Evolutionary conservation across 2,113 vertebrate genomes (phyloP).

Genomic region (Halcyon malimbica): DNA sequence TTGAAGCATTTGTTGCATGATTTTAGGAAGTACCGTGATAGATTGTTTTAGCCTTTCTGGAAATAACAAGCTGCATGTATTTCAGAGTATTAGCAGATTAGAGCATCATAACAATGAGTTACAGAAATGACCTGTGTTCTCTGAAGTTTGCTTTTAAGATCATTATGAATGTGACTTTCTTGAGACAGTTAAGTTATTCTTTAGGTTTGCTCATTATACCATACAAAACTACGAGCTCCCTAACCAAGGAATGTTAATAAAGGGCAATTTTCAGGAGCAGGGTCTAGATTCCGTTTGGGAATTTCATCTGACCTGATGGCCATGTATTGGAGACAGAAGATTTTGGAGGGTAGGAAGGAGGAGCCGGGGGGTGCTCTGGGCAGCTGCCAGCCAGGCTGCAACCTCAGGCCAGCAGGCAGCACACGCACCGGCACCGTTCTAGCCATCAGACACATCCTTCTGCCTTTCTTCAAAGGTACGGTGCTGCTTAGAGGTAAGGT

Average conservation of each 20-base stretch:
- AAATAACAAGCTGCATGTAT: not conserved
- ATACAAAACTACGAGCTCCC: not conserved
- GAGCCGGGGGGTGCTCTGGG: not conserved
- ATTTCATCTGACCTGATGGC: not conserved
- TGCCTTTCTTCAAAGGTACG: not conserved
- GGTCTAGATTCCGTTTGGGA: not conserved
- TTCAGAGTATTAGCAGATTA: not conserved
- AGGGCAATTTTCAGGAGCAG: not conserved
- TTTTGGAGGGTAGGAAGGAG: not conserved
- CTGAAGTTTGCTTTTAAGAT: not conserved
- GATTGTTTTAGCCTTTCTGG: conserved; percentile 4
- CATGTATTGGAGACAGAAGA: not conserved
- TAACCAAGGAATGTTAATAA: fast-evolving
- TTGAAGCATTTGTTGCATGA: not conserved
- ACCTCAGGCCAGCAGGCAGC: not conserved
- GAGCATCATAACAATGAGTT: not conserved
- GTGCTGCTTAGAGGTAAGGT: not conserved
- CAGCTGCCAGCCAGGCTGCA: not conserved
- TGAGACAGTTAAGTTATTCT: not conserved
- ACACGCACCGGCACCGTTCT: fast-evolving
- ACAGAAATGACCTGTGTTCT: not conserved
- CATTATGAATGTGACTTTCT: not conserved
- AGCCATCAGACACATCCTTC: not conserved
- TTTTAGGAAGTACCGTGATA: not conserved
- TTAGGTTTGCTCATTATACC: not conserved